Evolutionary conservation across 2,888 invertebrate genomes (phyloP).

Genomic region (Taphrorychus bicolor): DNA sequence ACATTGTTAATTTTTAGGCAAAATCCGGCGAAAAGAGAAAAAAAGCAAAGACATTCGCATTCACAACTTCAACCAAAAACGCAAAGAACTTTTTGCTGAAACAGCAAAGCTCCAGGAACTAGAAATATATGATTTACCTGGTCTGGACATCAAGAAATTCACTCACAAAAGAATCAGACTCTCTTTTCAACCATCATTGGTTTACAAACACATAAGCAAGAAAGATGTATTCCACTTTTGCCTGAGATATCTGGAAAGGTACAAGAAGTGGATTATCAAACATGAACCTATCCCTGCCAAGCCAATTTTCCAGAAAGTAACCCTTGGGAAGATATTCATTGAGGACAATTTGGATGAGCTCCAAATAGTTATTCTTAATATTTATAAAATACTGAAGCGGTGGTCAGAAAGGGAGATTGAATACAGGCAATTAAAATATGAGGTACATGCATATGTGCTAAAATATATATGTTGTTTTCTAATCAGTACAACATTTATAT

Average conservation of each 20-base stretch:
- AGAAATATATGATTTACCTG: background rate
- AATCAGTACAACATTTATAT: background rate
- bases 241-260: conserved; percentile 38
- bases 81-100: background rate
- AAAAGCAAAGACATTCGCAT: background rate
- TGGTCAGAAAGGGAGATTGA: conserved; percentile 45
- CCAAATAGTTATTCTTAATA: conserved; percentile 21
- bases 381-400: conserved; percentile 16
- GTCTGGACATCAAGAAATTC: conserved; percentile 32
- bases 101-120: background rate
- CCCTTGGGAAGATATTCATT: conserved; percentile 24
- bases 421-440: conserved; percentile 41
- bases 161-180: conserved; percentile 46
- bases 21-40: background rate
- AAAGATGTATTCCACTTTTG: conserved; percentile 44
- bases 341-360: conserved; percentile 39
- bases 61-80: background rate
- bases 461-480: background rate
- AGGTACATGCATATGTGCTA: conserved; percentile 34
- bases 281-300: conserved; percentile 46
- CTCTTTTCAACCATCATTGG: conserved; percentile 42
- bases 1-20: background rate
- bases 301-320: conserved; percentile 36
- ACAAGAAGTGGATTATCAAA: conserved; percentile 45
- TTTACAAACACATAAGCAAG: conserved; percentile 40